A percentile compares a stretch with the other conserved stretches of the same genome.
phyloP scores from a whole-genome alignment of 2,113 vertebrate species.

The Hyperoodon ampullatus region DNA sequence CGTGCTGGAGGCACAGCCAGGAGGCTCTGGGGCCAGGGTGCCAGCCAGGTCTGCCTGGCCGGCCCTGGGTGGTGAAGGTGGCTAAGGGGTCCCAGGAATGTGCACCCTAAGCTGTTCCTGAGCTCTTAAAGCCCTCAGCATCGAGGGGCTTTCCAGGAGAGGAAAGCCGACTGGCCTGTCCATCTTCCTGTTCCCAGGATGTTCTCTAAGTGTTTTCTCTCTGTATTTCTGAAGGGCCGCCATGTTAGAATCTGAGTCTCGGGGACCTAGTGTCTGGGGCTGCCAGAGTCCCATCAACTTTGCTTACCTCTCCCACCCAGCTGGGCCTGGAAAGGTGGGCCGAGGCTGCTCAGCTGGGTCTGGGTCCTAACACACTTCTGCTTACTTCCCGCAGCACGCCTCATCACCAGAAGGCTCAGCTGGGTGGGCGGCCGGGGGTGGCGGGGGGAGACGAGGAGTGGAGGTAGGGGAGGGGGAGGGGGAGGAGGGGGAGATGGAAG shows the following conservation, averaged over 20 bases:
- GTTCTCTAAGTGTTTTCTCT: background rate
- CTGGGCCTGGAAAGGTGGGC: background rate
- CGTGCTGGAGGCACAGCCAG: background rate
- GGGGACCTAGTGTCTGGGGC: too few relatives aligned
- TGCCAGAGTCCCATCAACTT: background rate
- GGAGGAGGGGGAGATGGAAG: background rate
- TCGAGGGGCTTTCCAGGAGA: background rate
- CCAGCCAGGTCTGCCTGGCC: background rate
- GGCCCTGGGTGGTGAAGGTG: background rate
- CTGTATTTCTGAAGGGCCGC: background rate
- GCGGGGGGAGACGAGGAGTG: background rate
- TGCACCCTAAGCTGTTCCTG: background rate
- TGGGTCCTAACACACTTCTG: background rate
- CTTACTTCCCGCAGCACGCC: background rate
- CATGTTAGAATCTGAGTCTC: background rate
- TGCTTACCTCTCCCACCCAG: background rate
- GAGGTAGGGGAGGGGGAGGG: fast-evolving
- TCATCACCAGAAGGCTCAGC: background rate
- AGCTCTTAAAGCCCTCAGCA: background rate
- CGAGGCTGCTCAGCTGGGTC: too few relatives aligned
- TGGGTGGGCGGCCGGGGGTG: too few relatives aligned
- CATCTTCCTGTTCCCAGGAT: background rate
- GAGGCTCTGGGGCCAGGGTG: background rate
- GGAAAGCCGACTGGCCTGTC: too few relatives aligned
- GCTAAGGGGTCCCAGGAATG: background rate